Percentiles rank a stretch among this genome's conserved stretches.
Conservation (phyloP, 2,888 invertebrate genomes). For the Drosophila suboccidentalis region DNA sequence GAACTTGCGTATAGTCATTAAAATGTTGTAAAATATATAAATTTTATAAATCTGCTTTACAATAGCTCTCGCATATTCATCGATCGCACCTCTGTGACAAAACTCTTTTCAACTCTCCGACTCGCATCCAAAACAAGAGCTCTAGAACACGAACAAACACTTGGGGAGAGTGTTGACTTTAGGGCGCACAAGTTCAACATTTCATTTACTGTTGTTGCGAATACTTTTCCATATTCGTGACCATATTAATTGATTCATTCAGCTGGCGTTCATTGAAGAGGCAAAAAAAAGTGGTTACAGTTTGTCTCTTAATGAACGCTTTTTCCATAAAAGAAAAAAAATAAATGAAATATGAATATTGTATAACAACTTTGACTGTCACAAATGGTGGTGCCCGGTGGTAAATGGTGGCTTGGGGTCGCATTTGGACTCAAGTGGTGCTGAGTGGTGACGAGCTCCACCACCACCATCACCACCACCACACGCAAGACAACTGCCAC, state of each 20-base stretch:
- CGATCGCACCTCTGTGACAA: slow-evolving; percentile 38
- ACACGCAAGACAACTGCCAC: slow-evolving; percentile 26
- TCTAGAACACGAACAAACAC: slow-evolving; percentile 76
- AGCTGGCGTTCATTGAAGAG: slow-evolving; percentile 37
- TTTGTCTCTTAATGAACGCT: slow-evolving; percentile 44
- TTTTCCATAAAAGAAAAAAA: slow-evolving; percentile 34
- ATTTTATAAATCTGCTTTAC: too few relatives aligned
- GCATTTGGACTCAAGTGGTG: slow-evolving; percentile 58
- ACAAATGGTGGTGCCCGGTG: slow-evolving; percentile 37
- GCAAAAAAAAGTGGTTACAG: slow-evolving; percentile 21
- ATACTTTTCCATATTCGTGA: slow-evolving; percentile 48
- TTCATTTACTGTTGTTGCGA: slow-evolving; percentile 55
- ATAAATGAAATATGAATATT: slow-evolving; percentile 36
- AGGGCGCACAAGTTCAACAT: slow-evolving; percentile 56
- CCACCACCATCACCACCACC: slow-evolving; percentile 37
- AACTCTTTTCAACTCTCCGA: slow-evolving; percentile 35
- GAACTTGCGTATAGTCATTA: too few relatives aligned
- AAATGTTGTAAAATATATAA: too few relatives aligned
- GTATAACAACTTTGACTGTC: slow-evolving; percentile 55
- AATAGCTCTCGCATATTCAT: slow-evolving; percentile 21
- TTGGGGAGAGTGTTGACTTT: slow-evolving; percentile 48
- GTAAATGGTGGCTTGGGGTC: slow-evolving; percentile 23
- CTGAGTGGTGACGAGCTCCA: slow-evolving; percentile 56
- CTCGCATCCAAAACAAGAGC: slow-evolving; percentile 46
- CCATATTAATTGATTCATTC: slow-evolving; percentile 73